phyloP scores from a whole-genome alignment of 2,113 vertebrate species.

The Xenopus laevis region DNA sequence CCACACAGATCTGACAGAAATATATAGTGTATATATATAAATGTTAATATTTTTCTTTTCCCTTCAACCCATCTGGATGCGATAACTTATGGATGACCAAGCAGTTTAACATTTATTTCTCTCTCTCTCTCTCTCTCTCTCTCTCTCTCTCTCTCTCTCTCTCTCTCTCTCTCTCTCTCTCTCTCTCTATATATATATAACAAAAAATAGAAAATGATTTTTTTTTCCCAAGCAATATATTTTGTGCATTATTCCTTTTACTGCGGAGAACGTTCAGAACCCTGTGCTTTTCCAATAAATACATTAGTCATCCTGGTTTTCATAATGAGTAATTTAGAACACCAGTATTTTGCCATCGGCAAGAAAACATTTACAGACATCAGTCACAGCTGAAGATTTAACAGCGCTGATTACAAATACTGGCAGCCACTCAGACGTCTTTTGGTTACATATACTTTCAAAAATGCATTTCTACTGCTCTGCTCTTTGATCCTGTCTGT shows the following conservation, averaged over 20 bases:
- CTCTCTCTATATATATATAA: too few relatives aligned
- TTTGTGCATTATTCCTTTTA: constrained; percentile 33
- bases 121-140: too few relatives aligned
- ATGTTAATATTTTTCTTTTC: too few relatives aligned
- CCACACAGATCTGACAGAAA: too few relatives aligned
- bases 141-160: too few relatives aligned
- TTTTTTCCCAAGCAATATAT: constrained; percentile 17
- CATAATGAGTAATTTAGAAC: constrained; percentile 65
- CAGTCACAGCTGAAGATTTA: constrained; percentile 65
- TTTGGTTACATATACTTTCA: constrained; percentile 64
- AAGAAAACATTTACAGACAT: constrained; percentile 66
- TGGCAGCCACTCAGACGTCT: constrained; percentile 63
- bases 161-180: too few relatives aligned
- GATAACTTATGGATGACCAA: too few relatives aligned
- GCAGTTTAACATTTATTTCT: too few relatives aligned
- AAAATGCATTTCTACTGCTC: constrained; percentile 62
- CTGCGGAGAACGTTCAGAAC: constrained; percentile 24
- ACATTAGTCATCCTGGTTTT: constrained; percentile 43
- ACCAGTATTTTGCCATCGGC: constrained; percentile 57
- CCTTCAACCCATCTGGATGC: too few relatives aligned
- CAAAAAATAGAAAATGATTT: neutral
- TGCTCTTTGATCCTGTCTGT: constrained; percentile 61
- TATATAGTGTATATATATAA: too few relatives aligned
- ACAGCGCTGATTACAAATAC: constrained; percentile 64
- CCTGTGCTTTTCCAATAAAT: constrained; percentile 39